Conservation (phyloP, 2,888 invertebrate species). For the Diabrotica balteata region DNA sequence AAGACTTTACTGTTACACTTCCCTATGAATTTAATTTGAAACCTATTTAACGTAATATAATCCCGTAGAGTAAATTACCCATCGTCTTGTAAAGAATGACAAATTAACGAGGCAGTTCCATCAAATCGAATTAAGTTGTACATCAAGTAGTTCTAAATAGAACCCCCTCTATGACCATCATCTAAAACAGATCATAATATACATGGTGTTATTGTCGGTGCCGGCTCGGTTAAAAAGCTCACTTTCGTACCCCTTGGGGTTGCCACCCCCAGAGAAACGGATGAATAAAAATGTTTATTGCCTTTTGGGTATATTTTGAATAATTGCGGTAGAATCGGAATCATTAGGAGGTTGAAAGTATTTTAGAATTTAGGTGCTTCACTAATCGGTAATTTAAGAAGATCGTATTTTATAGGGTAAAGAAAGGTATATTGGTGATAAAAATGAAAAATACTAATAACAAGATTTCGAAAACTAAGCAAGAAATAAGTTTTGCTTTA, state of each 20-base stretch:
- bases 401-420: too few relatives aligned
- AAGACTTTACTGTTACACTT: too few relatives aligned
- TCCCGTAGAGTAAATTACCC: constrained; percentile 27
- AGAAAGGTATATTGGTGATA: too few relatives aligned
- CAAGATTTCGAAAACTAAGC: too few relatives aligned
- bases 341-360: not conserved
- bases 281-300: constrained; percentile 41
- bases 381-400: constrained; percentile 6
- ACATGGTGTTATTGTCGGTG: constrained; percentile 38
- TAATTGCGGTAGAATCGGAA: constrained; percentile 33
- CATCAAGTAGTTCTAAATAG: constrained; percentile 44
- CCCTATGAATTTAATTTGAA: too few relatives aligned
- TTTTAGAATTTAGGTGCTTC: not conserved
- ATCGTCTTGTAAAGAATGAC: constrained; percentile 25
- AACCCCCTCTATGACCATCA: constrained; percentile 35
- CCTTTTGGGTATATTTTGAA: constrained; percentile 38
- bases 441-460: too few relatives aligned
- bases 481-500: too few relatives aligned
- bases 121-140: constrained; percentile 46
- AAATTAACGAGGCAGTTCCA: constrained; percentile 38
- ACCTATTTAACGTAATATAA: not conserved
- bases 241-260: constrained; percentile 33
- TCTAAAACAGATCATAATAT: constrained; percentile 41
- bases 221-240: constrained; percentile 32
- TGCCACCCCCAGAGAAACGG: constrained; percentile 34